These are phyloP conservation scores for Heliconius ethilla DNA, from an alignment of 2,888 invertebrate genomes.

Conservation along the genomic window DNA sequence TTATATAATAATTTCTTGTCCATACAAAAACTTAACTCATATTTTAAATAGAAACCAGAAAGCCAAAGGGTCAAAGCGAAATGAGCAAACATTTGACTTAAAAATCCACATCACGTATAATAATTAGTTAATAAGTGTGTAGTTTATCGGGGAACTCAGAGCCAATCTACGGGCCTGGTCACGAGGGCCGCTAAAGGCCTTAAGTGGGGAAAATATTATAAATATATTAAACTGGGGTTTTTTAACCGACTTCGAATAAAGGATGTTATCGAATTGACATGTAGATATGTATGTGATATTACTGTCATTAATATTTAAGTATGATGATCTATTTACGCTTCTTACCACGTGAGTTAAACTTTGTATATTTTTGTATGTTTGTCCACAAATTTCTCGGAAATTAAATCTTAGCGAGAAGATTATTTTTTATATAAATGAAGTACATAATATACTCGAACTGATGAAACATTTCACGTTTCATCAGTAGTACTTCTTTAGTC, in stretches of 20 bases:
- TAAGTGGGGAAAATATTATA: slow-evolving; percentile 37
- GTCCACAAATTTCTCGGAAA: no score
- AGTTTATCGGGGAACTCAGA: slow-evolving; percentile 64
- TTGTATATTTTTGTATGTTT: no score
- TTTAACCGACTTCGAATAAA: background rate
- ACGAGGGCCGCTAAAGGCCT: slow-evolving; percentile 54
- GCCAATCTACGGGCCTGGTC: slow-evolving; percentile 49
- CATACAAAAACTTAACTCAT: background rate
- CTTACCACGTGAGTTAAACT: background rate
- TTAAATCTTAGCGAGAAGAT: no score
- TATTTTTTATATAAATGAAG: no score
- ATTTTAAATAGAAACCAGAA: background rate
- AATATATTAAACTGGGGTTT: background rate
- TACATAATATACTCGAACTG: no score
- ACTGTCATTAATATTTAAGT: background rate
- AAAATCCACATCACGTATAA: slow-evolving; percentile 47
- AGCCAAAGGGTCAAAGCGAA: slow-evolving; percentile 26
- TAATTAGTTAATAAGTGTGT: slow-evolving; percentile 59
- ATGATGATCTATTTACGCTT: background rate
- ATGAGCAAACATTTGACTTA: slow-evolving; percentile 36
- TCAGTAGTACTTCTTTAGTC: no score
- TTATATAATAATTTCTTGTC: background rate
- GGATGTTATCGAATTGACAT: background rate
- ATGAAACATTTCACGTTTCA: no score
- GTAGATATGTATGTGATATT: background rate